Conservation (phyloP, 1,140 invertebrate species). For the Arctopsyche grandis region DNA sequence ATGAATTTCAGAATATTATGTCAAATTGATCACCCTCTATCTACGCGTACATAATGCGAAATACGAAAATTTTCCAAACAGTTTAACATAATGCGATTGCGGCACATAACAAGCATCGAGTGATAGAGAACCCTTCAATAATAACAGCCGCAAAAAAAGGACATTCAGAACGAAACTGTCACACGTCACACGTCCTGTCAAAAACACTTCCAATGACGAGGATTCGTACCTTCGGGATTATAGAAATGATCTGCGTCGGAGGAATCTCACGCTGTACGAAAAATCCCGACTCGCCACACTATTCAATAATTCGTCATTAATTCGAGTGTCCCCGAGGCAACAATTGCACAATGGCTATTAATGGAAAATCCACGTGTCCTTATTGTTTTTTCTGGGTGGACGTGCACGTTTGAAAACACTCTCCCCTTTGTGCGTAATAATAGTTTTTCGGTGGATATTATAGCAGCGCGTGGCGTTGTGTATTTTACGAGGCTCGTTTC, state of each 20-base stretch:
- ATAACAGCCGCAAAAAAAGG: background rate
- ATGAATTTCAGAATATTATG: too few species aligned
- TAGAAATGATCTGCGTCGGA: too few species aligned
- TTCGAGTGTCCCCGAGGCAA: constrained; percentile 11
- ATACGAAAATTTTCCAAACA: too few species aligned
- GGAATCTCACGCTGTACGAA: background rate
- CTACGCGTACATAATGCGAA: too few species aligned
- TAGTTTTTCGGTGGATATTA: constrained; percentile 20
- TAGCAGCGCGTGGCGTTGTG: constrained; percentile 17
- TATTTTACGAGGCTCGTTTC: constrained; percentile 14
- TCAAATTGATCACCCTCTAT: too few species aligned
- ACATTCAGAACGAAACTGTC: background rate
- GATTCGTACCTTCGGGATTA: background rate
- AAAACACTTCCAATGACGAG: background rate
- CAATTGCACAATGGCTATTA: constrained; percentile 30
- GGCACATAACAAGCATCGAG: constrained; percentile 17
- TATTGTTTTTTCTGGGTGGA: constrained; percentile 24
- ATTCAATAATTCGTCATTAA: constrained; percentile 31
- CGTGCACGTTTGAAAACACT: constrained; percentile 5
- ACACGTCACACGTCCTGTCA: background rate
- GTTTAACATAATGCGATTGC: background rate
- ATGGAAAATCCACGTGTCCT: constrained; percentile 36
- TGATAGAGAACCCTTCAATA: constrained; percentile 15
- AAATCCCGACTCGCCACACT: constrained; percentile 27
- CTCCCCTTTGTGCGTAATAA: background rate